These are phyloP conservation scores for Tinamus major DNA, from an alignment of 2,797 vertebrate genomes.

Conservation along the genomic window DNA sequence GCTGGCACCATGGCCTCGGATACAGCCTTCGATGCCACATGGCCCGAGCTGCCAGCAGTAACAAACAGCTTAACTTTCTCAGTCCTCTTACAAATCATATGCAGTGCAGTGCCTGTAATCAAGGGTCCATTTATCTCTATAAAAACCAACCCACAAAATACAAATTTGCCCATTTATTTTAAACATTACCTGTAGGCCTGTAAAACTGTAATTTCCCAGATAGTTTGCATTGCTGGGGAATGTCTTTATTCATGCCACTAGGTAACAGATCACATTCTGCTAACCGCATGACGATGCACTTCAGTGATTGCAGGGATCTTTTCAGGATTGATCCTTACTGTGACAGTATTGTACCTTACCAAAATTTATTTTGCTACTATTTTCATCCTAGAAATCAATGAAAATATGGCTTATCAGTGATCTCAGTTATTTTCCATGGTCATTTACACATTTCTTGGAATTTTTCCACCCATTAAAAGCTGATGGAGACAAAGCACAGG, in stretches of 20 bases:
- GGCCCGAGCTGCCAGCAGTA: background rate
- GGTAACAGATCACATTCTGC: background rate
- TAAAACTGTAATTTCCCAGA: background rate
- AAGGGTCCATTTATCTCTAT: background rate
- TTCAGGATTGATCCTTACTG: background rate
- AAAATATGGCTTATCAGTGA: background rate
- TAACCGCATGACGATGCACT: background rate
- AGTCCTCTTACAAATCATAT: background rate
- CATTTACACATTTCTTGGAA: background rate
- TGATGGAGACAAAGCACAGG: background rate
- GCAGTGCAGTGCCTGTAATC: background rate
- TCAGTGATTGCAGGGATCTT: background rate
- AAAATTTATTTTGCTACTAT: background rate
- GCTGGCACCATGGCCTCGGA: background rate
- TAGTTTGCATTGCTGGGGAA: background rate
- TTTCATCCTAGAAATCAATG: background rate
- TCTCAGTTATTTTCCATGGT: background rate
- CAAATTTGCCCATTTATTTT: background rate
- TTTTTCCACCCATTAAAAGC: background rate
- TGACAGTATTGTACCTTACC: background rate
- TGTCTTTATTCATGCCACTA: background rate
- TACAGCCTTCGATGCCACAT: accelerated
- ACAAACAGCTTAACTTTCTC: background rate
- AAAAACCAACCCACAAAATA: background rate
- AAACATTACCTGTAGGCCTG: background rate